phyloP scores from a whole-genome alignment of 37 sponge, comb jelly and placozoan genomes.

The Bolinopsis microptera region DNA sequence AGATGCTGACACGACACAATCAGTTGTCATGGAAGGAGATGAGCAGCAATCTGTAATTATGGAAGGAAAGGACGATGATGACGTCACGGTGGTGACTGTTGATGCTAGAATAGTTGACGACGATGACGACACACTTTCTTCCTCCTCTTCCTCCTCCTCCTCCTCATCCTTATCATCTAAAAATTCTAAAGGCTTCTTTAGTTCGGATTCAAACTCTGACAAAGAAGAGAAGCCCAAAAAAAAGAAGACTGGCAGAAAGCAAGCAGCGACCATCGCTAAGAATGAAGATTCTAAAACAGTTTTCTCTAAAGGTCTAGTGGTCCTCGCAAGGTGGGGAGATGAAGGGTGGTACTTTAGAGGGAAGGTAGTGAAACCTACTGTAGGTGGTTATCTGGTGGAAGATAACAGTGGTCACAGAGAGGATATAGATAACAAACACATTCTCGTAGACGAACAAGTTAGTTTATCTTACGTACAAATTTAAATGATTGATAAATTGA shows the following conservation, averaged over 20 bases:
- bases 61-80: neutral
- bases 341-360: constrained; percentile 63
- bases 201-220: neutral
- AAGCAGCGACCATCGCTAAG: neutral
- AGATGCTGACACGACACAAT: neutral
- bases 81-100: neutral
- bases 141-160: neutral
- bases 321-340: constrained; percentile 31
- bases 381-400: neutral
- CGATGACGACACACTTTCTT: neutral
- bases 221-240: neutral
- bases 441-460: neutral
- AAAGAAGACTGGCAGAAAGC: neutral
- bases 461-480: neutral
- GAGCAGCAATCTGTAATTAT: neutral
- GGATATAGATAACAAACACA: neutral
- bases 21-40: neutral
- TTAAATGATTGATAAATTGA: neutral
- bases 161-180: neutral
- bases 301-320: constrained; percentile 1
- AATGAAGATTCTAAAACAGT: neutral
- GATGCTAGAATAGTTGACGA: neutral
- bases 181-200: no score
- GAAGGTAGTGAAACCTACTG: neutral
- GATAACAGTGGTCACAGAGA: constrained; percentile 35